phyloP scores from a whole-genome alignment of 2,888 invertebrate species.

The Craniophora ligustri region DNA sequence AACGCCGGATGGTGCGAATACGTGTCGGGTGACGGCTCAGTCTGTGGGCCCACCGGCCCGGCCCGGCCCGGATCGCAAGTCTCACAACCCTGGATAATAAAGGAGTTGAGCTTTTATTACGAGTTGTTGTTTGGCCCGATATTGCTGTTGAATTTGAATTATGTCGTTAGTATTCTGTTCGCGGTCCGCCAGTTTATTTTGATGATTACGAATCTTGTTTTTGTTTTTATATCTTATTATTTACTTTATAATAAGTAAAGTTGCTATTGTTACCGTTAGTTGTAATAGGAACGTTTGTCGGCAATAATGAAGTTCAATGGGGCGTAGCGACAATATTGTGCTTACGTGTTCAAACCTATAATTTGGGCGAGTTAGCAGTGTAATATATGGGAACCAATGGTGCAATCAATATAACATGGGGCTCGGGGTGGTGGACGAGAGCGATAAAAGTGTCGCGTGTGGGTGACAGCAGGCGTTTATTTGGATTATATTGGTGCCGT shows the following conservation, averaged over 20 bases:
- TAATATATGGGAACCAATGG: conserved; percentile 68
- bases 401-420: conserved; percentile 70
- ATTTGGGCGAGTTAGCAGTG: conserved; percentile 42
- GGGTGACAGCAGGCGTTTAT: conserved; percentile 68
- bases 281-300: conserved; percentile 5
- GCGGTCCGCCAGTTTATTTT: conserved; percentile 50
- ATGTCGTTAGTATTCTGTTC: conserved; percentile 52
- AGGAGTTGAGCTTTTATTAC: conserved; percentile 58
- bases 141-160: conserved; percentile 58
- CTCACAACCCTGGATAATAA: conserved; percentile 49
- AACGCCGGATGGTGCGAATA: conserved; percentile 70
- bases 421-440: conserved; percentile 61
- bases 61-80: too few relatives aligned
- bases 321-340: conserved; percentile 38
- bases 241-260: conserved; percentile 33
- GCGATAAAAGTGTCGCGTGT: conserved; percentile 81
- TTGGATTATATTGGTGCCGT: conserved; percentile 65
- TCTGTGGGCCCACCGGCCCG: conserved; percentile 31
- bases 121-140: conserved; percentile 56
- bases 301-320: conserved; percentile 29
- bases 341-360: conserved; percentile 35
- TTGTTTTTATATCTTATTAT: conserved; percentile 36
- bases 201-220: conserved; percentile 54
- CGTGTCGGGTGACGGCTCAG: conserved; percentile 54
- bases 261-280: conserved; percentile 19